Evolutionary conservation across 2,113 vertebrate species (phyloP), one percentile per base, ranked within the genome.

Genomic region (Apteryx owenii): DNA sequence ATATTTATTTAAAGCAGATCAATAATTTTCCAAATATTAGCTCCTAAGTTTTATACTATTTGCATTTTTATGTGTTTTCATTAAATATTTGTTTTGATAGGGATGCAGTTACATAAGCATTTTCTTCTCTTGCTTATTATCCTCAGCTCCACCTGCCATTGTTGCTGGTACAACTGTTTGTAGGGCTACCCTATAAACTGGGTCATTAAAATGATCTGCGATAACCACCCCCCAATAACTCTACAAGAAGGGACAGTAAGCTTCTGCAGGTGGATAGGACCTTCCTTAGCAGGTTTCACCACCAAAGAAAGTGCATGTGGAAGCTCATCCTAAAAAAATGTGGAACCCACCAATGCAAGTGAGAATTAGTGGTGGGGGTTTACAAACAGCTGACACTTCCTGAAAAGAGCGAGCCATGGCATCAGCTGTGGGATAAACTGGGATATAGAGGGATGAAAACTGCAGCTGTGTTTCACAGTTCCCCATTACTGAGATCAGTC

Each of bases 401-500:
- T 51, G 69, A 71, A 71, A 36, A n/a, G 15, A 26, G 36, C 31
- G 33, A 51, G 33, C 48, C 25, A 17, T 51, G 48, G 46, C 48
- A 50, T n/a, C 23, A 51, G 33, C 48, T 26, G 46, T 51, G 33
- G n/a, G 28, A 54, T 78, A 54, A 83, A 33, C n/a, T 38, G n/a
- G 25, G n/a, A 18, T 68, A 16, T 7, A 26, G 36, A 18, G 64
- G 44, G 17, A 51, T 77, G 65, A 77, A 50, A 53, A 25, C 14
- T 62, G 38, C 21, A 68, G 13, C 7, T 11, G 12, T n/a, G 31
- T 79, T 69, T 46, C 18, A 33, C 10, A 50, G 21, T 61, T 68
- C 51, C 20, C 3, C 2, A 1, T n/a, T n/a, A 56, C 15, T 69
- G 2, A 4, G 15, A 25, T 54, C 18, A 9, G 36, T 65, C 4